Conservation (phyloP, 1,140 invertebrate species). For the Ridgeia piscesae region DNA sequence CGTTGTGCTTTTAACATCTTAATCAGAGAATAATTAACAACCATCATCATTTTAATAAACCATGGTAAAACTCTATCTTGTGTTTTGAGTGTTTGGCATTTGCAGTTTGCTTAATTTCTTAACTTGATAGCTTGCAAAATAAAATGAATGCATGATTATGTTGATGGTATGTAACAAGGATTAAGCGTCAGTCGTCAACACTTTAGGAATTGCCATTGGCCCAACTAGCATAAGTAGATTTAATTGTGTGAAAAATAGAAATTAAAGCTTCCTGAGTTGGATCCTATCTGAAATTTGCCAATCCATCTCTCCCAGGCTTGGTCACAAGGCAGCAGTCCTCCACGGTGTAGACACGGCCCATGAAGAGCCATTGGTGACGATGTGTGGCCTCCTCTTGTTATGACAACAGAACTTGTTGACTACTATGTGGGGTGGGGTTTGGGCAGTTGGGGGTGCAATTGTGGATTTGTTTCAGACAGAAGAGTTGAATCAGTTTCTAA, state of each 20-base stretch:
- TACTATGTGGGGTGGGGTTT: background rate
- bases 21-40: background rate
- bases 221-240: background rate
- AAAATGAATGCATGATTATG: slow-evolving; percentile 5
- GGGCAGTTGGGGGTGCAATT: background rate
- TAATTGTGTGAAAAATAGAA: background rate
- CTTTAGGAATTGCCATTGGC: background rate
- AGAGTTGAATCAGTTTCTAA: background rate
- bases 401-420: background rate
- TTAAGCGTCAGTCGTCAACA: background rate
- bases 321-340: slow-evolving; percentile 3
- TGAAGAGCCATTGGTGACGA: background rate
- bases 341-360: background rate
- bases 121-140: background rate
- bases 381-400: background rate
- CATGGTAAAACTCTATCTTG: background rate
- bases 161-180: background rate
- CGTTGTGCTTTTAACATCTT: background rate
- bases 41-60: background rate
- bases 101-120: background rate
- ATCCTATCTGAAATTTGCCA: background rate
- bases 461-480: slow-evolving; percentile 5
- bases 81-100: background rate
- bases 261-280: background rate
- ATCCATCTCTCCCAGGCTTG: slow-evolving; percentile 3